Evolutionary conservation across 2,888 invertebrate genomes (phyloP).

Genomic region (Alsophila aescularia): DNA sequence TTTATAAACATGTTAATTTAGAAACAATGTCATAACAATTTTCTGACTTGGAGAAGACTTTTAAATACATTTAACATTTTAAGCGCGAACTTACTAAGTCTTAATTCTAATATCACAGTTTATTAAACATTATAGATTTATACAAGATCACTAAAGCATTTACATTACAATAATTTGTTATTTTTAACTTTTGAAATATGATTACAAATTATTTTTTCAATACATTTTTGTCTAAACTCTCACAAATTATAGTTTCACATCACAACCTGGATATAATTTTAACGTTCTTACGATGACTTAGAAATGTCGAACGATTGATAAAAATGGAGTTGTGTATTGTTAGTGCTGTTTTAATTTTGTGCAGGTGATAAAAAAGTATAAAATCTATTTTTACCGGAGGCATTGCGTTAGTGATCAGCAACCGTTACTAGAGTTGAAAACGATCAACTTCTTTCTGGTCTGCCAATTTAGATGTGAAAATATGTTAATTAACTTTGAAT

Average conservation of each 20-base stretch:
- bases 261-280: conserved; percentile 50
- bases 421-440: too few relatives aligned
- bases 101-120: conserved; percentile 75
- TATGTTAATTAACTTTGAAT: too few relatives aligned
- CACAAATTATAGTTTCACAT: conserved; percentile 42
- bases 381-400: too few relatives aligned
- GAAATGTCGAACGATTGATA: background rate
- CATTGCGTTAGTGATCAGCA: too few relatives aligned
- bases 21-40: conserved; percentile 72
- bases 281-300: too few relatives aligned
- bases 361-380: too few relatives aligned
- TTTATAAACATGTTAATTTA: conserved; percentile 75
- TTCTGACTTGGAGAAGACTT: conserved; percentile 59
- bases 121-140: conserved; percentile 46
- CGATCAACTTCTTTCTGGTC: too few relatives aligned
- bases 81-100: conserved; percentile 48
- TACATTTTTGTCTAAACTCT: background rate
- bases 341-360: conserved; percentile 11
- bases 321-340: background rate
- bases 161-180: conserved; percentile 4
- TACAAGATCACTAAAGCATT: conserved; percentile 38
- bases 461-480: too few relatives aligned
- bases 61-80: conserved; percentile 64
- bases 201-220: background rate
- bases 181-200: background rate